Base-by-base conservation (phyloP, 2,888 invertebrate genomes). In the Pasiphila rectangulata region DNA sequence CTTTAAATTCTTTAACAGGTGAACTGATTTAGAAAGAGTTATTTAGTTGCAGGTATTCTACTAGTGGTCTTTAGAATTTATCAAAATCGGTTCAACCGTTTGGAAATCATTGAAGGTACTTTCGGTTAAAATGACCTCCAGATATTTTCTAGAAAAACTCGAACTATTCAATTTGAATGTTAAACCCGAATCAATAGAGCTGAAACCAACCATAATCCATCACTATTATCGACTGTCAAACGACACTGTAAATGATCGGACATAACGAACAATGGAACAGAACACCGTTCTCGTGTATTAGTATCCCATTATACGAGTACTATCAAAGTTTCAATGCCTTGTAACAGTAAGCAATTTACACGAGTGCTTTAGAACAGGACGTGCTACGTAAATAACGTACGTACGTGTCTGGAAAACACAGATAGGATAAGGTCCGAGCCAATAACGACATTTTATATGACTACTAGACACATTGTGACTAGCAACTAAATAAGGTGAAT, bases 331-430 rank as follows among this genome's bases (percentile, higher is more conserved):
- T 34, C 27, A 21, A 36, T 24, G 30, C 16, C 39, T 38, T 23
- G 16, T 38, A n/a, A n/a, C n/a, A n/a, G n/a, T n/a, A 38, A 27
- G 25, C 25, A 49, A 40, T 49, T 49, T 35, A 25, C 40, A 23
- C 15, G 39, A 49, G 40, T 45, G 44, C 36, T 30, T 32, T 4
- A 24, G 17, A 12, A 9, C n/a, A 24, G 2, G 16, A 43, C 19
- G 16, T 10, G 10, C 7, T 29, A 42, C 24, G 19, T 38, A 42
- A 37, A 47, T 41, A 46, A 36, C 16, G 21, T 16, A 36, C 16
- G 21, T 16, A 48, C 42, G 34, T 38, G 38, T 38, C 34, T 17
- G 25, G 47, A 38, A 37, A 19, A 16, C 27, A 12, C 17, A 32
- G n/a, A 30, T 9, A 4, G 16, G 2, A 30, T 16, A 16, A 29